Evolutionary conservation across 2,797 vertebrate genomes (phyloP).

Genomic region (Petrocephalus schoutedeni): DNA sequence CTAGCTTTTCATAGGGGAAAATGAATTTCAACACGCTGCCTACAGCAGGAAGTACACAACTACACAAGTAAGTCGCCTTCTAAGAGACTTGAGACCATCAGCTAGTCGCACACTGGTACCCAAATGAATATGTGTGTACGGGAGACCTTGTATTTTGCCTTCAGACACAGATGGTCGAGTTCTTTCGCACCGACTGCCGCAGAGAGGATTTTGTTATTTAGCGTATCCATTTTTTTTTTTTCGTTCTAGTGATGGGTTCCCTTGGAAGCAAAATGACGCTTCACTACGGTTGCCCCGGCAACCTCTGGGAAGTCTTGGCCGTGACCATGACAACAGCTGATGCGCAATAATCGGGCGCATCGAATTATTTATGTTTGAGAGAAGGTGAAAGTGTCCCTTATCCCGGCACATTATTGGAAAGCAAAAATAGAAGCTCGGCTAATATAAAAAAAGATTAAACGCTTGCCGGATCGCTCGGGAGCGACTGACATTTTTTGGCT

Average conservation of each 20-base stretch:
- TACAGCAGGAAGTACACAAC: too few species aligned
- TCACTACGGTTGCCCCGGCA: constrained; percentile 69
- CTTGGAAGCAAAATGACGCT: constrained; percentile 53
- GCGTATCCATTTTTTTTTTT: background rate
- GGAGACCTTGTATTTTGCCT: background rate
- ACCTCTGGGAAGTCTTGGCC: constrained; percentile 58
- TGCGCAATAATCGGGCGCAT: constrained; percentile 60
- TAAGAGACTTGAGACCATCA: background rate
- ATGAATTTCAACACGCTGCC: constrained; percentile 30
- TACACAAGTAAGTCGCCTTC: background rate
- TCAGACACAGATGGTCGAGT: background rate
- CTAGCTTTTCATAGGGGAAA: constrained; percentile 57
- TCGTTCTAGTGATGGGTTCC: constrained; percentile 43
- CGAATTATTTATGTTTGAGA: constrained; percentile 59
- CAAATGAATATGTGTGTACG: background rate
- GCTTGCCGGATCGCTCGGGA: background rate
- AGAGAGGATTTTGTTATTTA: background rate
- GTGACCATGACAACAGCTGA: constrained; percentile 70
- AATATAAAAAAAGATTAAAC: constrained; percentile 13
- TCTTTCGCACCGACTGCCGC: background rate
- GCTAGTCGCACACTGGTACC: background rate
- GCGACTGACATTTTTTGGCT: background rate
- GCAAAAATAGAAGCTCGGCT: background rate
- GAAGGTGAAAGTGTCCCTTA: constrained; percentile 28
- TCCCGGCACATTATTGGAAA: background rate